phyloP scores from a whole-genome alignment of 1,140 invertebrate species.

The Sarcophaga peregrina region DNA sequence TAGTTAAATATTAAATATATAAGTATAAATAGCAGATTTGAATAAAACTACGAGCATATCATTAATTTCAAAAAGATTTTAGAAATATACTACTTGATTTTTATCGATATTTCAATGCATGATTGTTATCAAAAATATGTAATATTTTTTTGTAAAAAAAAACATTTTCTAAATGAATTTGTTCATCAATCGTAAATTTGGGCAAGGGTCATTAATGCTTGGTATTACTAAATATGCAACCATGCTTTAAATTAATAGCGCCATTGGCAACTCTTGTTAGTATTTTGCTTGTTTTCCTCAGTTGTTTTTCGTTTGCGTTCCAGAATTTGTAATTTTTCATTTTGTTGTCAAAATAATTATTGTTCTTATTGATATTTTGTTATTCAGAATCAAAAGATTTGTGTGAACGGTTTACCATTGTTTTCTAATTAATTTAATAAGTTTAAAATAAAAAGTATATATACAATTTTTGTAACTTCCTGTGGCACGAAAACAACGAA shows the following conservation, averaged over 20 bases:
- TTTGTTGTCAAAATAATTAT: neutral
- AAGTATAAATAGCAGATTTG: too few species aligned
- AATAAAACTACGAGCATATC: too few species aligned
- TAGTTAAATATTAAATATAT: neutral
- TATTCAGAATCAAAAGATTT: neutral
- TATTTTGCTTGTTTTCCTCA: conserved; percentile 8
- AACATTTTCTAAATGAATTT: too few species aligned
- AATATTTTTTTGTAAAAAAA: too few species aligned
- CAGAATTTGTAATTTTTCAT: conserved; percentile 19
- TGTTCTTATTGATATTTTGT: neutral
- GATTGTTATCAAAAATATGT: too few species aligned
- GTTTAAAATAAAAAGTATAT: too few species aligned
- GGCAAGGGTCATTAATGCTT: too few species aligned
- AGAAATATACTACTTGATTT: too few species aligned
- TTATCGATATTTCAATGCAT: too few species aligned
- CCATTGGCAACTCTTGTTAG: neutral
- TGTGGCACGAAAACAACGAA: conserved; percentile 31
- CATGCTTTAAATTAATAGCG: neutral
- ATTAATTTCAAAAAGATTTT: too few species aligned
- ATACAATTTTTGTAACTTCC: neutral
- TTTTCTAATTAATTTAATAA: too few species aligned
- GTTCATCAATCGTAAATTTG: too few species aligned
- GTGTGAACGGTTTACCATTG: neutral
- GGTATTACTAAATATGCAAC: neutral
- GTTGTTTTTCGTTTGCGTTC: conserved; percentile 36